Base-by-base conservation (phyloP, 1,140 invertebrate species). In the Aphis gossypii region DNA sequence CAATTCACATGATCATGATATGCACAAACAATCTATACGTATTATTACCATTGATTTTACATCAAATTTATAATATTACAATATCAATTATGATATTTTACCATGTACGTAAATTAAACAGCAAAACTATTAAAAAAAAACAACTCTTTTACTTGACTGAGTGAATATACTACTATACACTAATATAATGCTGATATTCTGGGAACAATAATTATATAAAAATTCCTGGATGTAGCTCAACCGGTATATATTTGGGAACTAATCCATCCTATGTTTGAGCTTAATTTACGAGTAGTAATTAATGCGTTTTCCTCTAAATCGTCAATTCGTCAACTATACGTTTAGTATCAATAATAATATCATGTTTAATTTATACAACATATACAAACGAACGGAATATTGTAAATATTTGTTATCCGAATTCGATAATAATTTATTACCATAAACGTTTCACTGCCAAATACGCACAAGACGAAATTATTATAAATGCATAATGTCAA, bases 271-370 rank as follows among this genome's bases (percentile, higher is more conserved):
- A 76, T n/a, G 60, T 76, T n/a, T 21, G 30, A 76, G 60, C n/a
- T 76, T 76, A n/a, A 76, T 76, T 76, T n/a, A 76, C 60, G 60
- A 76, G n/a, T 76, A 76, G 30, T 76, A 76, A 76, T 76, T 76
- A 76, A 76, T 76, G 14, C n/a, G 5, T 76, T 76, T 76, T 6
- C 60, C 14, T n/a, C 60, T 76, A 76, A 76, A 76, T 76, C 60
- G 60, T 76, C 60, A 76, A 76, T 76, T 76, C n/a, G 60, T 76
- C 60, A 76, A n/a, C 60, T 35, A 76, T 60, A 30, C 25, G 56
- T 76, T 76, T 35, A n/a, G 30, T 76, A 76, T 76, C 18, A n/a
- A n/a, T 76, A 76, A 76, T 76, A 76, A 76, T n/a, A 21, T n/a
- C n/a, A 18, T n/a, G 60, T 35, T 76, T 76, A 76, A 76, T 76